phyloP scores from a whole-genome alignment of 2,113 vertebrate species.

The Murina feae region DNA sequence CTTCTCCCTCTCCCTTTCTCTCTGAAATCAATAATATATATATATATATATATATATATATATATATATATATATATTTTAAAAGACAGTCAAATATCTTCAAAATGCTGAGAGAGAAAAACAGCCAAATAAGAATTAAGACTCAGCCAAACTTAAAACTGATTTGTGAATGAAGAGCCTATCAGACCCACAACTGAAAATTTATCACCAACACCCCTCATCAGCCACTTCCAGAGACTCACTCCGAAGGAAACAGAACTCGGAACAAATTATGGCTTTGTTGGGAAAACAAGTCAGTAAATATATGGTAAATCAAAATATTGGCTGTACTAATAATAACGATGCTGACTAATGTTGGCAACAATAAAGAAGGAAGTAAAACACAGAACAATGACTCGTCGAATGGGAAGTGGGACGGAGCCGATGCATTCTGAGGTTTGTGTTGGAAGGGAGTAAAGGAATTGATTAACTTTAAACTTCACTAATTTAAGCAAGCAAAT shows the following conservation, averaged over 20 bases:
- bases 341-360: background rate
- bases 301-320: background rate
- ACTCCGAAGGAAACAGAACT: constrained; percentile 12
- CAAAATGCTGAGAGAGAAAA: background rate
- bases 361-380: background rate
- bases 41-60: no score
- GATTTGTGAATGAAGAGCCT: background rate
- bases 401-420: background rate
- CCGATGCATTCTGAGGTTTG: background rate
- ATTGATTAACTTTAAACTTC: background rate
- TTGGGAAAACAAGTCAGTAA: background rate
- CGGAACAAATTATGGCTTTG: background rate
- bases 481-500: background rate
- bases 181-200: background rate
- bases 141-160: background rate
- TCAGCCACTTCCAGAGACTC: background rate
- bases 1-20: no score
- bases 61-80: no score
- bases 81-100: background rate
- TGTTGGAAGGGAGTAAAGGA: background rate
- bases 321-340: background rate
- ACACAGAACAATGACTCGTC: background rate
- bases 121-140: background rate
- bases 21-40: no score
- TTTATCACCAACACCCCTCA: background rate